phyloP scores from a whole-genome alignment of 2,888 invertebrate genomes.

The Ormyrus pomaceus region DNA sequence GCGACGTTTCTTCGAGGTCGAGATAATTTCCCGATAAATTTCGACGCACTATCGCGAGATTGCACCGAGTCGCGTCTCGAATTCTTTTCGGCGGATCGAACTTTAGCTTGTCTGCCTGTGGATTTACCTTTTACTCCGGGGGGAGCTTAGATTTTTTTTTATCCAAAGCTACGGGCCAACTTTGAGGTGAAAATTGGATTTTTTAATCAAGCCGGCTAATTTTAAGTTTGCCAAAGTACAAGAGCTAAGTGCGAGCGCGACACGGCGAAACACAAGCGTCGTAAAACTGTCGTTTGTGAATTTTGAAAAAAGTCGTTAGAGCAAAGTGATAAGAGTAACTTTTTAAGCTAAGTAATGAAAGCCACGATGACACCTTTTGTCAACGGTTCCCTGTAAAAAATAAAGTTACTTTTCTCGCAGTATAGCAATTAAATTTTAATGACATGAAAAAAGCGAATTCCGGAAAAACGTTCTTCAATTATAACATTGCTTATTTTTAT shows the following conservation, averaged over 20 bases:
- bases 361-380: slow-evolving; percentile 5
- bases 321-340: slow-evolving; percentile 43
- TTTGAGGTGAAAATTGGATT: slow-evolving; percentile 46
- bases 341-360: slow-evolving; percentile 35
- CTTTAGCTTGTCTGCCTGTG: slow-evolving; percentile 8
- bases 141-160: neutral
- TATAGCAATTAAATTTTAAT: no score
- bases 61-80: neutral
- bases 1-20: neutral
- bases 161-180: neutral
- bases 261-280: slow-evolving; percentile 3
- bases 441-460: no score
- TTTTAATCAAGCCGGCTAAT: slow-evolving; percentile 56
- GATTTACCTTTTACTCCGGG: neutral
- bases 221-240: slow-evolving; percentile 42
- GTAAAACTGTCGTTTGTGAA: slow-evolving; percentile 48
- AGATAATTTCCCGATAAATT: slow-evolving; percentile 50
- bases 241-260: neutral
- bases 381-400: slow-evolving; percentile 14
- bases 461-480: no score
- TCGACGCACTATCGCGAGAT: neutral
- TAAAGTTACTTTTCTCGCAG: neutral
- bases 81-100: neutral
- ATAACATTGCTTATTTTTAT: no score
- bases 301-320: slow-evolving; percentile 40